phyloP scores from a whole-genome alignment of 2,797 vertebrate species.

The Sparidentex hasta region DNA sequence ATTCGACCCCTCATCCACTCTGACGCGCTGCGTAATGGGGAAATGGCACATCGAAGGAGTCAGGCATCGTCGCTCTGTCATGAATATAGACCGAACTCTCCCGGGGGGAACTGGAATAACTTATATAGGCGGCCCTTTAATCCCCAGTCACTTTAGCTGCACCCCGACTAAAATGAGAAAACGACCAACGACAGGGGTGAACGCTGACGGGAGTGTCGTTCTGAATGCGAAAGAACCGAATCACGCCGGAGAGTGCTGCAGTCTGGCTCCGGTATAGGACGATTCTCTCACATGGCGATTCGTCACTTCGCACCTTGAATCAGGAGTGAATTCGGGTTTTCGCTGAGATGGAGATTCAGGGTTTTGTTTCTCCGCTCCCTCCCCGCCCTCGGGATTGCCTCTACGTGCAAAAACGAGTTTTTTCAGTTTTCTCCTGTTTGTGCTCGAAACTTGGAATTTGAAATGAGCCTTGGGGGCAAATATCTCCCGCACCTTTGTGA shows the following conservation, averaged over 20 bases:
- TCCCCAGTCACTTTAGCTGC: conserved; percentile 37
- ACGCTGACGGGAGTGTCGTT: conserved; percentile 38
- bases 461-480: background rate
- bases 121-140: conserved; percentile 55
- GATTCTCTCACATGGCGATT: too few relatives aligned
- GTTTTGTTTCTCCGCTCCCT: too few relatives aligned
- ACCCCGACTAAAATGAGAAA: conserved; percentile 40
- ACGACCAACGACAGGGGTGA: conserved; percentile 36
- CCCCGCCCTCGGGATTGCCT: too few relatives aligned
- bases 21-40: background rate
- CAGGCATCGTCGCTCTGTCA: background rate
- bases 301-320: too few relatives aligned
- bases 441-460: too few relatives aligned
- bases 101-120: conserved; percentile 45
- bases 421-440: too few relatives aligned
- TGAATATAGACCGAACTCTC: conserved; percentile 36
- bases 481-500: background rate
- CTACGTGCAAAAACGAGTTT: too few relatives aligned
- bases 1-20: background rate
- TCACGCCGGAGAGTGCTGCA: too few relatives aligned
- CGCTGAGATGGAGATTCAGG: too few relatives aligned
- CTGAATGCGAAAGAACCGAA: conserved; percentile 22
- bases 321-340: too few relatives aligned
- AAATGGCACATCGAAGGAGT: background rate
- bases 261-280: too few relatives aligned